Base-by-base conservation (phyloP, 1,140 invertebrate genomes). In the Brachionus calyciflorus region DNA sequence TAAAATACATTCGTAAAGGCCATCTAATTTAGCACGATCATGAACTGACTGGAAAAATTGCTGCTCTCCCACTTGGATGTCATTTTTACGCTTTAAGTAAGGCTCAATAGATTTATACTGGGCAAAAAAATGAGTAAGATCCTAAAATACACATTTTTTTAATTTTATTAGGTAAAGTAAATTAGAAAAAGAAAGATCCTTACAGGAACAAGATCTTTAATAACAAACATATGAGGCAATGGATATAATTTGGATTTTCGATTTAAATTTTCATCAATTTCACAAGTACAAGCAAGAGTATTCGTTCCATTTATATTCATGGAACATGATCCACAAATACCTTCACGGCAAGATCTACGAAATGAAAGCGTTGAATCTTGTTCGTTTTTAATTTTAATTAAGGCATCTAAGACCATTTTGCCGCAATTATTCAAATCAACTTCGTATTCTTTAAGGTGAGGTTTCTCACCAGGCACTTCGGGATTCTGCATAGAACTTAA, bases 371-470 rank as follows among this genome's bases (percentile, higher is more conserved):
- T 96, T 1, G 95, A 92, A 85, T 99, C 96, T 3, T 96, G 88
- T 85, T 97, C 93, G 87, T 96, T 97, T 85, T 99, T 99, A 78
- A 99, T 98, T 85, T 97, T 97, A 79, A 98, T 92, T 55, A 99
- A 84, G 3, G 94, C 95, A 88, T 99, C 96, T 78, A 99, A 85
- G 21, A 99, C 91, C 96, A 99, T 98, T 0, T 94, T 94, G 5
- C 94, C 95, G 87, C 95, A 98, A 6, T 84, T 86, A 80, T 93
- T 94, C 40, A 98, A 86, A 85, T 98, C 93, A 2, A 99, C 89
- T 81, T 93, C 88, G 84, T 93, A 99, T 63, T 93, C 92, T 85
- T 98, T 91, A 85, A 96, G 89, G 77, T 88, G 87, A 0, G 95
- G 94, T 83, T 96, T 96, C 79, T 93, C 90, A 69, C 91, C 90